Base-by-base conservation (phyloP, 2,888 invertebrate genomes). In the Steinernema hermaphroditum region DNA sequence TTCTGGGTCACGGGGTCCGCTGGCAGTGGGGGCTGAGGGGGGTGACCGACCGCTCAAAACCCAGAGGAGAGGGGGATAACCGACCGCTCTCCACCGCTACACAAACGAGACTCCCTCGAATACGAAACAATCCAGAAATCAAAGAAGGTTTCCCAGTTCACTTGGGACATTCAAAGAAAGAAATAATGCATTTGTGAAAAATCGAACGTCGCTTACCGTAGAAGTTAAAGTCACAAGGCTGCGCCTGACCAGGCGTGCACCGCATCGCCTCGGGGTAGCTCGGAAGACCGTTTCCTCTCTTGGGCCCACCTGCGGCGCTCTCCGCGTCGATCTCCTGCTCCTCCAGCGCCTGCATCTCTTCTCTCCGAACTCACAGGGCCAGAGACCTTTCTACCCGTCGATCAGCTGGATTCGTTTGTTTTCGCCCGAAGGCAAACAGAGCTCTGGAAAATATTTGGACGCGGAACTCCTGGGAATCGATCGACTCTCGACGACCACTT, bases 161-260 rank as follows among this genome's bases (percentile, higher is more conserved):
- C n/a, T n/a, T n/a, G n/a, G n/a, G n/a, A n/a, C n/a, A n/a, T n/a
- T n/a, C n/a, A n/a, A n/a, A n/a, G n/a, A n/a, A n/a, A n/a, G n/a
- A n/a, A n/a, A n/a, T n/a, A n/a, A n/a, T n/a, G n/a, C n/a, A n/a
- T n/a, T n/a, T n/a, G n/a, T n/a, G n/a, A n/a, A n/a, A n/a, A n/a
- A n/a, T n/a, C n/a, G n/a, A n/a, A n/a, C n/a, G n/a, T n/a, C n/a
- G 46, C 46, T 16, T 46, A 46, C 46, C 46, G 22, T 46, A 46
- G 22, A 46, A 46, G 46, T 46, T 46, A 19, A 19, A 46, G 46
- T 46, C 22, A n/a, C 46, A 46, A 6, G 46, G 46, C 46, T 46
- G 46, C 46, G 46, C 46, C 46, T 46, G 46, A 12, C 46, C 46
- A 6, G n/a, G 9, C 9, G 16, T 4, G 16, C 46, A 46, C 4